Percentiles rank a stretch among this genome's conserved stretches.
phyloP scores from a whole-genome alignment of 2,797 vertebrate genomes.

The Brachyalestes nurse region DNA sequence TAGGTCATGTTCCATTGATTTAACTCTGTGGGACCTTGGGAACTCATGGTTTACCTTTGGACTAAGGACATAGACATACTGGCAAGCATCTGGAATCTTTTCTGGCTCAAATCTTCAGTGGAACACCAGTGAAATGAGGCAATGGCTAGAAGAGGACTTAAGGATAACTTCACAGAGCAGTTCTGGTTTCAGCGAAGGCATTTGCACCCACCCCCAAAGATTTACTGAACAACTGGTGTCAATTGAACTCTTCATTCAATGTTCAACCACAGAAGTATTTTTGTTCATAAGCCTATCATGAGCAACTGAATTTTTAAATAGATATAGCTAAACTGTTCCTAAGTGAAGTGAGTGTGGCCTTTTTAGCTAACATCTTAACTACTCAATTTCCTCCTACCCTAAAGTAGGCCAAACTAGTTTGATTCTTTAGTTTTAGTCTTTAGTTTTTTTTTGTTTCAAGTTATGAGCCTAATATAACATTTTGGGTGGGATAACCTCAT shows the following conservation, averaged over 20 bases:
- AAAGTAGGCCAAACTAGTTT: background rate
- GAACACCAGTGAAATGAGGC: background rate
- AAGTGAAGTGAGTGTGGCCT: background rate
- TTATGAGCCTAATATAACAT: too few relatives aligned
- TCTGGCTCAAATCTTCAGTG: slow-evolving; percentile 8
- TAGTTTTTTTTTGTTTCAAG: too few relatives aligned
- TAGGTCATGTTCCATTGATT: slow-evolving; percentile 18
- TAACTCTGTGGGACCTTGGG: slow-evolving; percentile 13
- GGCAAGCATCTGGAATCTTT: slow-evolving; percentile 19
- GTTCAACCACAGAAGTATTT: background rate
- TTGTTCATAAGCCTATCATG: background rate
- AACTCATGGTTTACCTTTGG: background rate
- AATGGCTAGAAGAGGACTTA: slow-evolving; percentile 12
- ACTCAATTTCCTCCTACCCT: background rate
- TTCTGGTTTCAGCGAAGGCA: background rate
- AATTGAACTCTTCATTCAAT: background rate
- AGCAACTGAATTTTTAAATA: background rate
- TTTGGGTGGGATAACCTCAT: too few relatives aligned
- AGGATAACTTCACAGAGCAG: background rate
- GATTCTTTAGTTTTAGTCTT: too few relatives aligned
- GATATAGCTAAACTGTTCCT: background rate
- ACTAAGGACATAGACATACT: slow-evolving; percentile 9
- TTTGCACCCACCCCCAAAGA: background rate
- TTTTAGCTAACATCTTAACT: too few relatives aligned
- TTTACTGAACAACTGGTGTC: background rate